Evolutionary conservation across 1,140 invertebrate genomes (phyloP), one percentile per base, ranked within the genome.

Genomic region (Drosophila orena): DNA sequence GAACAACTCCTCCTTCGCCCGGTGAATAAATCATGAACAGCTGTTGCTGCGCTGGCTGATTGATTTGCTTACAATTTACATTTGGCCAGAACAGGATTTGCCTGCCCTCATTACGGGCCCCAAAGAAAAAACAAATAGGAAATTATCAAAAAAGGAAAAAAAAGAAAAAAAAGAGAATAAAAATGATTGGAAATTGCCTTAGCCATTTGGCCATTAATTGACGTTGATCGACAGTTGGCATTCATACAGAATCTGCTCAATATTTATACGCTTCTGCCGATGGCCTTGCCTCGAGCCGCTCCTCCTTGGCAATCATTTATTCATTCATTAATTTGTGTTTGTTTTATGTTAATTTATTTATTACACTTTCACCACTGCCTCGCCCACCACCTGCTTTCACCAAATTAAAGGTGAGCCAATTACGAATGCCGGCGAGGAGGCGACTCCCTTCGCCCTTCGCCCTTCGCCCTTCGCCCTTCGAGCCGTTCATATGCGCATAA

Each of bases 271-370:
- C 38, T 20, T 46, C 15, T 53, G 47, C 17, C 52, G 27, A 20
- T 35, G 38, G 34, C 15, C 22, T 24, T 24, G 42, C 30, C 35
- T 22, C 24, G 42, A 30, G 42, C 43, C 22, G 42, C 38, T 17
- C 46, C 22, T 46, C 30, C 44, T 27, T 68, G 43, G 50, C 75
- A 83, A 83, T 88, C 79, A 88, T 88, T 89, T 89, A 88, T 88
- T 83, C 79, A 88, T 88, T 89, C 83, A 88, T 88, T 88, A 88
- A 88, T 88, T 88, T 88, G 69, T 79, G 84, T 88, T 83, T 88
- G 79, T 83, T 89, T 88, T 88, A 88, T 88, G 84, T 89, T 88
- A 88, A 88, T 88, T 83, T 89, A 88, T 88, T 88, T 88, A 88
- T 89, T 84, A 54, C 66, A 53, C 70, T 50, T 73, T 65, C n/a